Percentiles rank a stretch among this genome's conserved stretches.
phyloP scores from a whole-genome alignment of 2,888 invertebrate species.

The Globia sparganii region DNA sequence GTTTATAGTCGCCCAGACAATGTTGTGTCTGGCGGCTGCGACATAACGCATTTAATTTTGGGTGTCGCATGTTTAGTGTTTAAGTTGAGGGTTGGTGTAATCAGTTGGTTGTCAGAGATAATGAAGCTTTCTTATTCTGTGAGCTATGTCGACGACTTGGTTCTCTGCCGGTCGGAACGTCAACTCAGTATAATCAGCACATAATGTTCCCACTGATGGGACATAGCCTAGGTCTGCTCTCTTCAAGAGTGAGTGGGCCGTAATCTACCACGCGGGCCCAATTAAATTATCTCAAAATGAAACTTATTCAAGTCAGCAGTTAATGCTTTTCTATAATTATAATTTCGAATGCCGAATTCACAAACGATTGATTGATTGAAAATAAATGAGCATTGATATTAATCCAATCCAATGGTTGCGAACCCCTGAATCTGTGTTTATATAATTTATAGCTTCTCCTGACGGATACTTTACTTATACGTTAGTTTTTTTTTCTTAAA shows the following conservation, averaged over 20 bases:
- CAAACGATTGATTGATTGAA: conserved; percentile 13
- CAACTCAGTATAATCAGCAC: background rate
- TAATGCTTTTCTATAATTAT: conserved; percentile 18
- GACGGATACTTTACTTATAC: too few relatives aligned
- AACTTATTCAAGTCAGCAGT: conserved; percentile 2
- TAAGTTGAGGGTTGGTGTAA: background rate
- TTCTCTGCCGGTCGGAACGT: background rate
- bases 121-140: background rate
- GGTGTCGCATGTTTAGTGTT: conserved; percentile 10
- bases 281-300: conserved; percentile 15
- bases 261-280: background rate
- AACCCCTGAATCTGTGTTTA: too few relatives aligned
- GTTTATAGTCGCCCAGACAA: conserved; percentile 49
- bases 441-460: too few relatives aligned
- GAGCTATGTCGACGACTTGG: background rate
- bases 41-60: conserved; percentile 6
- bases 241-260: background rate
- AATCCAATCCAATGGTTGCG: too few relatives aligned
- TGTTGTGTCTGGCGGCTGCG: conserved; percentile 19
- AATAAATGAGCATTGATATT: background rate
- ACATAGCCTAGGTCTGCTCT: background rate
- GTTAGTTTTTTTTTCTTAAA: background rate
- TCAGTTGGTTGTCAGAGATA: background rate
- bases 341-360: background rate
- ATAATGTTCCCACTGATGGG: background rate